Conservation (phyloP, 2,888 invertebrate species). For the Melinopterus prodromus region DNA sequence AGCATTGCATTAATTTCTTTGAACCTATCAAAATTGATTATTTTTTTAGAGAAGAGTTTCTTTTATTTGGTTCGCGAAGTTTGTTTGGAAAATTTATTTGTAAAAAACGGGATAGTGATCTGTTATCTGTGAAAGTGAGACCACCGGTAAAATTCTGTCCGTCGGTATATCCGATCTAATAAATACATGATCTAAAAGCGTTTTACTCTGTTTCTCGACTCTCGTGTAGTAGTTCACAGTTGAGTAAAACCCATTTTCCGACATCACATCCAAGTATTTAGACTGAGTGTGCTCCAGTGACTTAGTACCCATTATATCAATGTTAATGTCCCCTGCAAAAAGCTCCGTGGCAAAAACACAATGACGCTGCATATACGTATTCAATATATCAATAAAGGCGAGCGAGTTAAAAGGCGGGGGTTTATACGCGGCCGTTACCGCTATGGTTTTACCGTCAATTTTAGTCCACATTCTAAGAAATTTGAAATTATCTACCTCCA, state of each 20-base stretch:
- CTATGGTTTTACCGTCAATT: not conserved
- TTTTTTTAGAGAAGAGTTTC: too few species aligned
- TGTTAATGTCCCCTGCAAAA: not conserved
- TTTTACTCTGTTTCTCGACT: not conserved
- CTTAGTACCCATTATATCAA: not conserved
- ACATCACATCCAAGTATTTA: not conserved
- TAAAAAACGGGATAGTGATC: too few species aligned
- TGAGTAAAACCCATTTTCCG: not conserved
- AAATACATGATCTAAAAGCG: not conserved
- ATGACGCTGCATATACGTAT: not conserved
- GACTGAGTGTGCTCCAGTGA: not conserved
- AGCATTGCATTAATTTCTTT: too few species aligned
- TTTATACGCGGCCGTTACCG: not conserved
- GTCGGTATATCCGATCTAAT: not conserved
- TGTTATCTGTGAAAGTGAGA: too few species aligned
- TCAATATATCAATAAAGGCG: not conserved
- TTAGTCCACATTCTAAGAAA: not conserved
- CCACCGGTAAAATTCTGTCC: not conserved
- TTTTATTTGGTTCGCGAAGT: too few species aligned
- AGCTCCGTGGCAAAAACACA: not conserved
- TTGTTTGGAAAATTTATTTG: too few species aligned
- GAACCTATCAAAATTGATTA: too few species aligned
- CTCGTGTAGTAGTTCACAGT: not conserved
- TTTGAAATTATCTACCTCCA: not conserved
- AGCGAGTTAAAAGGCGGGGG: not conserved